Percentiles rank a stretch among this genome's conserved stretches.
Evolutionary conservation across 2,888 invertebrate species (phyloP).

Genomic region (Orchestes rusci): DNA sequence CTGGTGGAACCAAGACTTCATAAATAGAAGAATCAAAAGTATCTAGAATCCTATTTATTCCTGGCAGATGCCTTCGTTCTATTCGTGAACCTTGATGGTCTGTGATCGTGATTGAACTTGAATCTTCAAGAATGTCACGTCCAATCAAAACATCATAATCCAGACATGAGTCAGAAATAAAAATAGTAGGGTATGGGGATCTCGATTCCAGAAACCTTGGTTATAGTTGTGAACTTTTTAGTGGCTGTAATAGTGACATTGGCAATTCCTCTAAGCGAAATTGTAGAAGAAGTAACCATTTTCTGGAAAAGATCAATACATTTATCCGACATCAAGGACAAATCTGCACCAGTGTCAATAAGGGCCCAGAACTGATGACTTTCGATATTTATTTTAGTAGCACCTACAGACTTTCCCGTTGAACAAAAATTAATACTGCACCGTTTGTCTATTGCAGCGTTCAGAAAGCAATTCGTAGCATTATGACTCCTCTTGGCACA

Average conservation of each 20-base stretch:
- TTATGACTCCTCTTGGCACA: conserved; percentile 8
- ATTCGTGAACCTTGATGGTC: conserved; percentile 18
- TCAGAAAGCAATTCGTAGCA: conserved; percentile 4
- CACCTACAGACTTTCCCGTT: conserved; percentile 5
- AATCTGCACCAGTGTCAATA: conserved; percentile 10
- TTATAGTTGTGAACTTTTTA: conserved; percentile 10
- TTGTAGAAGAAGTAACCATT: conserved; percentile 9
- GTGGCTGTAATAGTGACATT: conserved; percentile 11
- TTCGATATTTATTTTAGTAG: conserved; percentile 8
- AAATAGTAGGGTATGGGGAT: conserved; percentile 14
- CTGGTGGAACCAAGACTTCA: conserved; percentile 15
- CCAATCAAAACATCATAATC: conserved; percentile 20
- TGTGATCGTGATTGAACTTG: conserved; percentile 16
- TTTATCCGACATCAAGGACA: conserved; percentile 8
- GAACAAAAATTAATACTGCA: conserved; percentile 6
- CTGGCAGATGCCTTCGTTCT: conserved; percentile 8
- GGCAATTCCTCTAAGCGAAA: conserved; percentile 9
- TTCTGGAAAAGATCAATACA: conserved; percentile 8
- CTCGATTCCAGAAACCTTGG: conserved; percentile 6
- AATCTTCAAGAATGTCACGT: conserved; percentile 18
- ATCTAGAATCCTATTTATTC: conserved; percentile 13
- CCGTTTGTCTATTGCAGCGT: too few relatives aligned
- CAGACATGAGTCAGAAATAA: conserved; percentile 9
- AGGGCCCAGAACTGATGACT: conserved; percentile 11
- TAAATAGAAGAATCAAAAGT: neutral